A percentile compares a stretch with the other conserved stretches of the same genome.
phyloP scores from a whole-genome alignment of 2,113 vertebrate species.

The Chloroceryle aenea region DNA sequence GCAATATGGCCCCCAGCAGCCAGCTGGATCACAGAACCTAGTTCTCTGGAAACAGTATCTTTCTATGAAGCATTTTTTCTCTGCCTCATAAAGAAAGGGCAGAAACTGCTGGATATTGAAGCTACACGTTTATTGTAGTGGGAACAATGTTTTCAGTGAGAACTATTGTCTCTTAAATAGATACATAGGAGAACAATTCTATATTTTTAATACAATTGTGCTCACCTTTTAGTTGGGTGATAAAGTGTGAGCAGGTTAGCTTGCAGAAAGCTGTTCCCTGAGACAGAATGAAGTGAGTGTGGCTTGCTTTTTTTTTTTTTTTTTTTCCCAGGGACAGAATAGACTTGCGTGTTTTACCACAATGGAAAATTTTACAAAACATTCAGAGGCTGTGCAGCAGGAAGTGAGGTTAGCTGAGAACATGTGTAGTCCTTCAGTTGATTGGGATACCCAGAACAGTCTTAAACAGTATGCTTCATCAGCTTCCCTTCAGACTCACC shows the following conservation, averaged over 20 bases:
- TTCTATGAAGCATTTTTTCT: neutral
- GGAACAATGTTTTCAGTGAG: neutral
- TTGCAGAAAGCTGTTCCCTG: neutral
- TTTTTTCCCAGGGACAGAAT: neutral
- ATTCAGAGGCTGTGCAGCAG: neutral
- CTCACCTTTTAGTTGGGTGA: neutral
- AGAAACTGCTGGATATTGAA: neutral
- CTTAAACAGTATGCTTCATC: neutral
- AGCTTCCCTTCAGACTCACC: neutral
- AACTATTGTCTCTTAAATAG: neutral
- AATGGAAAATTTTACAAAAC: neutral
- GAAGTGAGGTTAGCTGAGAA: neutral
- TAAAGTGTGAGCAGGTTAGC: neutral
- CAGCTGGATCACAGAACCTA: neutral
- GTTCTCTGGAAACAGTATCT: neutral
- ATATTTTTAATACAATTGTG: neutral
- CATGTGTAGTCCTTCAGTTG: neutral
- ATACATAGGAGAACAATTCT: neutral
- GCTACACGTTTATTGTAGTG: neutral
- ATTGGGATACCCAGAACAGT: neutral
- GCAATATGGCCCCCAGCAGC: fast-evolving
- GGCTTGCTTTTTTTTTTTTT: neutral
- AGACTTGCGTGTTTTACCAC: neutral
- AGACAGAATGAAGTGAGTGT: neutral
- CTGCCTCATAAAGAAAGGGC: neutral